These are phyloP conservation scores for Vimba vimba DNA, from an alignment of 2,113 vertebrate genomes.

Conservation along the genomic window DNA sequence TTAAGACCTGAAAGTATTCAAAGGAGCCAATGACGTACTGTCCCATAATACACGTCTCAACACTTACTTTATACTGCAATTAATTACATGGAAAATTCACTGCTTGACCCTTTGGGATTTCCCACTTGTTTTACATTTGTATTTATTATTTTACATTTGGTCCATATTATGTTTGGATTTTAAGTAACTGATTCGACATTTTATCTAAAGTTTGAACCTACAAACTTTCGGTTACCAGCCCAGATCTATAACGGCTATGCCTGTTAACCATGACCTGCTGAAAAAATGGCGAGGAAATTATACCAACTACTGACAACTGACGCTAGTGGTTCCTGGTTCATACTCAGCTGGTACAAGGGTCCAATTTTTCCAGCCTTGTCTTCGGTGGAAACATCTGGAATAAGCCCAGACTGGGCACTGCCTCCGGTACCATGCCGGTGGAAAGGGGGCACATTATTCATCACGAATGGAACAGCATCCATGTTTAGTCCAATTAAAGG, in stretches of 20 bases:
- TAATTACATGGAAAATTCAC: background rate
- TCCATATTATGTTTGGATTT: background rate
- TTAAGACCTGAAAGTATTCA: slow-evolving; percentile 31
- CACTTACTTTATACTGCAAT: slow-evolving; percentile 24
- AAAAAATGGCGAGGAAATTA: background rate
- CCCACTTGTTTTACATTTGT: background rate
- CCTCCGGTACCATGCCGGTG: background rate
- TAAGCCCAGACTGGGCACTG: background rate
- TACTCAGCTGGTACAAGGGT: background rate
- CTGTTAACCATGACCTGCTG: background rate
- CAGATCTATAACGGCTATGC: background rate
- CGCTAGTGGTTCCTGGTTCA: background rate
- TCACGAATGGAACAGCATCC: background rate
- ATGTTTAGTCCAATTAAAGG: slow-evolving; percentile 1
- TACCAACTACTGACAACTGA: background rate
- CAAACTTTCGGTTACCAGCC: background rate
- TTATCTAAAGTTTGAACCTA: background rate
- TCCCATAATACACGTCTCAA: slow-evolving; percentile 8
- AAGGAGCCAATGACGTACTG: slow-evolving; percentile 22
- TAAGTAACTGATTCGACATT: background rate
- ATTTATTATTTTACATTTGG: background rate
- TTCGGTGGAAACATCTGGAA: background rate
- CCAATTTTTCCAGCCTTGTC: slow-evolving; percentile 13
- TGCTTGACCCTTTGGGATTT: slow-evolving; percentile 6
- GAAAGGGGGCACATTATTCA: background rate